Conservation (phyloP, 2,888 invertebrate species). For the Agrotis ipsilon region DNA sequence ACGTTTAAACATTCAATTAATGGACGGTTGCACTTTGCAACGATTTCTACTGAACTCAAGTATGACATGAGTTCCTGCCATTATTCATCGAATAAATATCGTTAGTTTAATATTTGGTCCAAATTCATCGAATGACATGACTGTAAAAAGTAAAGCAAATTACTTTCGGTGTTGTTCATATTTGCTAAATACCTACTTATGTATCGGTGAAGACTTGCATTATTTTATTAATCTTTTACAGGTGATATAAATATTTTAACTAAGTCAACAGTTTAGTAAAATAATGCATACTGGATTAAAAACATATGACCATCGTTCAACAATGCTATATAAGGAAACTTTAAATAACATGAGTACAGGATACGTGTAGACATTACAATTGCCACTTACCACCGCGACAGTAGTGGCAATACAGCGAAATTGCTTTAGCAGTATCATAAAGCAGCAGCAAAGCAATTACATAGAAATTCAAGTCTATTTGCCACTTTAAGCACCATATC, state of each 20-base stretch:
- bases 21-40: constrained; percentile 36
- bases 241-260: constrained; percentile 4
- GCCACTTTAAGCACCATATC: constrained; percentile 33
- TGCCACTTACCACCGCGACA: constrained; percentile 13
- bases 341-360: constrained; percentile 11
- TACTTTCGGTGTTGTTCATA: background rate
- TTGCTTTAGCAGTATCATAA: constrained; percentile 19
- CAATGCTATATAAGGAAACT: constrained; percentile 11
- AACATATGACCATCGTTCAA: constrained; percentile 27
- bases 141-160: constrained; percentile 27
- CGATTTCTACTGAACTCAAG: constrained; percentile 30
- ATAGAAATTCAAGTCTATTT: constrained; percentile 44
- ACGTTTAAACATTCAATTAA: constrained; percentile 56
- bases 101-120: constrained; percentile 15
- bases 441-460: constrained; percentile 39
- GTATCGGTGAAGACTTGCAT: background rate
- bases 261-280: constrained; percentile 1
- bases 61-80: constrained; percentile 43
- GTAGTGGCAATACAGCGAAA: constrained; percentile 3
- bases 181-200: constrained; percentile 8
- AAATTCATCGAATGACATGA: constrained; percentile 33
- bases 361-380: constrained; percentile 22
- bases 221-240: constrained; percentile 1
- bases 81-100: constrained; percentile 25
- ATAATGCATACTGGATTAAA: constrained; percentile 1